These are phyloP conservation scores for Drosophila pandora DNA, from an alignment of 1,140 invertebrate genomes.

Conservation along the genomic window DNA sequence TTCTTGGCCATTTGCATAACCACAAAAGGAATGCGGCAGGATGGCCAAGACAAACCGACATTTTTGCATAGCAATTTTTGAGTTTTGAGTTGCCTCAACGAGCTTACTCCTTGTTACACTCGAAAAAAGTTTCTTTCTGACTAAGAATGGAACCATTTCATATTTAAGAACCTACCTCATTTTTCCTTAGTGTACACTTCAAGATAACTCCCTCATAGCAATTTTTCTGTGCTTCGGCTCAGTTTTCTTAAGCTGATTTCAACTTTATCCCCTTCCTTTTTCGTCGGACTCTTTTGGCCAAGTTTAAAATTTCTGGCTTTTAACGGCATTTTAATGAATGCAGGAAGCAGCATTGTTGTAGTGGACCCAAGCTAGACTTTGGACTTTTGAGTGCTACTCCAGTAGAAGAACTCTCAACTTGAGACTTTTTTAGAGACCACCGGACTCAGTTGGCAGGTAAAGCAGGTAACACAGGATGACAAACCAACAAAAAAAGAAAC, in stretches of 20 bases:
- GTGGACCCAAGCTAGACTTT: slow-evolving; percentile 38
- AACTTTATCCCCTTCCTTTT: slow-evolving; percentile 37
- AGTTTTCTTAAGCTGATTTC: slow-evolving; percentile 77
- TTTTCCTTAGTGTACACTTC: slow-evolving; percentile 38
- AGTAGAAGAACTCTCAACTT: slow-evolving; percentile 45
- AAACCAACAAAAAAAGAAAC: slow-evolving; percentile 1
- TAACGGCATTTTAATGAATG: slow-evolving; percentile 64
- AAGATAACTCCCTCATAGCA: slow-evolving; percentile 39
- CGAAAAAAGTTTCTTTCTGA: not conserved
- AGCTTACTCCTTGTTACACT: slow-evolving; percentile 15
- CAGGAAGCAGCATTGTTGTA: slow-evolving; percentile 56
- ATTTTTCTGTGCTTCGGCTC: slow-evolving; percentile 31
- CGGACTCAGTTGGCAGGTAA: not conserved
- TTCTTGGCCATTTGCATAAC: slow-evolving; percentile 67
- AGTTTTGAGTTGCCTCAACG: slow-evolving; percentile 10
- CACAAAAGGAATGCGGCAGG: slow-evolving; percentile 59
- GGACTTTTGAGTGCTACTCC: slow-evolving; percentile 39
- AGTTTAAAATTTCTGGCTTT: slow-evolving; percentile 49
- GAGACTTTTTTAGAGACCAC: slow-evolving; percentile 33
- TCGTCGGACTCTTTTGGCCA: slow-evolving; percentile 21
- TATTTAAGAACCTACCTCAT: not conserved
- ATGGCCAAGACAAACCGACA: slow-evolving; percentile 33
- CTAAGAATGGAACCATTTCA: not conserved
- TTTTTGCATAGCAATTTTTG: slow-evolving; percentile 16
- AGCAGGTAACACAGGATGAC: not conserved